Evolutionary conservation across 2,888 invertebrate genomes (phyloP).

Genomic region (Habrosyne pyritoides): DNA sequence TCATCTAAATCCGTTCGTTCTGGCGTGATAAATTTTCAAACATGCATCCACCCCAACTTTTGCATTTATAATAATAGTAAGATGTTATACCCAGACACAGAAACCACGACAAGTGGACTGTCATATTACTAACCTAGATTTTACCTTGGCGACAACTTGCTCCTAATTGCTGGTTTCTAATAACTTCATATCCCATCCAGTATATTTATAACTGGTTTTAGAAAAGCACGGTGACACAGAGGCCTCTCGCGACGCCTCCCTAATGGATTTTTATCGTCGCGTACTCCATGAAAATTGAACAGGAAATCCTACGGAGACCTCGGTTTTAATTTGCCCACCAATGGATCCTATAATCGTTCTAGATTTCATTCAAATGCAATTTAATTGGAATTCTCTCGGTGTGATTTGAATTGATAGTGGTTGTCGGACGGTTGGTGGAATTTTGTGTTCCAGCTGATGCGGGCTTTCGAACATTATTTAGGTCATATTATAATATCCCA

Average conservation of each 20-base stretch:
- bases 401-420: constrained; percentile 62
- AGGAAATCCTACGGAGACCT: constrained; percentile 67
- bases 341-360: constrained; percentile 75
- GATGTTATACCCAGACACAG: too few relatives aligned
- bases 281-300: constrained; percentile 75
- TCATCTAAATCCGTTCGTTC: too few relatives aligned
- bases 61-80: too few relatives aligned
- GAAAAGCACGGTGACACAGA: constrained; percentile 52
- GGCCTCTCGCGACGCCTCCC: constrained; percentile 57
- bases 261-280: constrained; percentile 78
- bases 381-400: constrained; percentile 72
- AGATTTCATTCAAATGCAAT: constrained; percentile 78
- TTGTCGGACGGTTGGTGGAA: constrained; percentile 43
- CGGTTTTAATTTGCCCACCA: constrained; percentile 77
- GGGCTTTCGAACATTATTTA: background rate
- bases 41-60: too few relatives aligned
- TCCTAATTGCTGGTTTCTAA: constrained; percentile 16
- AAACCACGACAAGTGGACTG: too few relatives aligned
- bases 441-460: constrained; percentile 21
- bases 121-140: too few relatives aligned
- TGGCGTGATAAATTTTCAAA: too few relatives aligned
- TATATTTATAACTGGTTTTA: constrained; percentile 32
- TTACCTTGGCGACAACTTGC: too few relatives aligned
- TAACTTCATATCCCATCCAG: constrained; percentile 44
- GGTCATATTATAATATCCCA: background rate